phyloP scores from a whole-genome alignment of 2,113 vertebrate species.

The Muntiacus muntjak region DNA sequence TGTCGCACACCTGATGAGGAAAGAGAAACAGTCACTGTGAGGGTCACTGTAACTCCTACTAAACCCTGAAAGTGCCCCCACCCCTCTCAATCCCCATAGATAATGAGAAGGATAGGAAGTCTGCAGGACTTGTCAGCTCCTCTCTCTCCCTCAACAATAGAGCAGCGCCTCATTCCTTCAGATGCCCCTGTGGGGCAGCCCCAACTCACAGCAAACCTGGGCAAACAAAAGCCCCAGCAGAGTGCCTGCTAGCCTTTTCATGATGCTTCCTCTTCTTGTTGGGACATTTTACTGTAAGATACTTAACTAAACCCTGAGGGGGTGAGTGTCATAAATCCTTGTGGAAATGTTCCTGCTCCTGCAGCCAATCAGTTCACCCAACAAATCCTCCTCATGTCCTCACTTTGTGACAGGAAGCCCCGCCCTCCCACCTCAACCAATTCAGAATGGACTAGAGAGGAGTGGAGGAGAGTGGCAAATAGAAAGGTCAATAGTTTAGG shows the following conservation, averaged over 20 bases:
- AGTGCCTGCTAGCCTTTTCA: too few relatives aligned
- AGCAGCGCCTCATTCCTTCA: background rate
- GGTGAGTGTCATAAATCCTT: too few relatives aligned
- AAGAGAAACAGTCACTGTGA: background rate
- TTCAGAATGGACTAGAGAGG: background rate
- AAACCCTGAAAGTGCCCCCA: background rate
- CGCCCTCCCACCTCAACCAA: background rate
- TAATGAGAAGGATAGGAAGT: background rate
- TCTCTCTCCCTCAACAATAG: too few relatives aligned
- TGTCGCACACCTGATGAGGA: constrained; percentile 25
- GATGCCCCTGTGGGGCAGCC: background rate
- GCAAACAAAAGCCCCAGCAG: too few relatives aligned
- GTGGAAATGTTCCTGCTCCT: too few relatives aligned
- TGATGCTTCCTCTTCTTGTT: too few relatives aligned
- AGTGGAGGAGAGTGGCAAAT: background rate
- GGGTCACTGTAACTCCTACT: background rate
- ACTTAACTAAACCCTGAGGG: too few relatives aligned
- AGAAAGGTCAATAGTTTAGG: background rate
- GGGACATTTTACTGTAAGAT: too few relatives aligned
- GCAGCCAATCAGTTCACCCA: too few relatives aligned
- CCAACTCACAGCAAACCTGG: too few relatives aligned
- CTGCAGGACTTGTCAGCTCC: background rate
- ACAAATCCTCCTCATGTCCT: background rate
- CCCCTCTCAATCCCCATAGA: too few relatives aligned
- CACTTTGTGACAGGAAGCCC: background rate